phyloP scores from a whole-genome alignment of 2,888 invertebrate genomes.

The Stomorhina lunata region DNA sequence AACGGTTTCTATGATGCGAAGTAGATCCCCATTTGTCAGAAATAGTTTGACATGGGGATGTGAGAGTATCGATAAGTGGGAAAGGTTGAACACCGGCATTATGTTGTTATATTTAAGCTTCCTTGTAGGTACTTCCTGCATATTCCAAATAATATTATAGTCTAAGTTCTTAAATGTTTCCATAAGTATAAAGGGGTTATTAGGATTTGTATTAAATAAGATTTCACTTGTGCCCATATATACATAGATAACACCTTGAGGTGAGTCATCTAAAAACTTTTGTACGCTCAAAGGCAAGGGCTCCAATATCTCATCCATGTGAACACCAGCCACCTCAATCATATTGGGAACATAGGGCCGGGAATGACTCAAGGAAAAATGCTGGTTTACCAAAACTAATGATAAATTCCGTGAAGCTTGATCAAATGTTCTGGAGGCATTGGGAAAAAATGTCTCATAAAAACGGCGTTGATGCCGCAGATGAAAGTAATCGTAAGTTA shows the following conservation, averaged over 20 bases:
- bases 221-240: conserved; percentile 70
- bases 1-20: conserved; percentile 78
- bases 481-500: too few species aligned
- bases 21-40: conserved; percentile 78
- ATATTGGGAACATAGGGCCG: conserved; percentile 73
- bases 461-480: too few species aligned
- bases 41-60: conserved; percentile 78
- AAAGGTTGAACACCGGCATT: background rate
- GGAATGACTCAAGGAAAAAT: conserved; percentile 71
- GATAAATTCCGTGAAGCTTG: conserved; percentile 71
- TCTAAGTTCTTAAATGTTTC: conserved; percentile 13
- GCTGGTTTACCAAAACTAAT: conserved; percentile 72
- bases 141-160: conserved; percentile 74
- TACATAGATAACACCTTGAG: conserved; percentile 72
- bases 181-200: background rate
- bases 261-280: conserved; percentile 70
- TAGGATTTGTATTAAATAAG: conserved; percentile 39
- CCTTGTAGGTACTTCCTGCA: conserved; percentile 67
- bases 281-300: conserved; percentile 65
- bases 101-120: background rate
- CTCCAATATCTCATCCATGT: conserved; percentile 62
- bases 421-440: conserved; percentile 67
- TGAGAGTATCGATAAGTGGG: conserved; percentile 76
- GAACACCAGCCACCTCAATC: conserved; percentile 73
- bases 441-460: conserved; percentile 73